phyloP scores from a whole-genome alignment of 2,113 vertebrate species.

The Sterna hirundo region DNA sequence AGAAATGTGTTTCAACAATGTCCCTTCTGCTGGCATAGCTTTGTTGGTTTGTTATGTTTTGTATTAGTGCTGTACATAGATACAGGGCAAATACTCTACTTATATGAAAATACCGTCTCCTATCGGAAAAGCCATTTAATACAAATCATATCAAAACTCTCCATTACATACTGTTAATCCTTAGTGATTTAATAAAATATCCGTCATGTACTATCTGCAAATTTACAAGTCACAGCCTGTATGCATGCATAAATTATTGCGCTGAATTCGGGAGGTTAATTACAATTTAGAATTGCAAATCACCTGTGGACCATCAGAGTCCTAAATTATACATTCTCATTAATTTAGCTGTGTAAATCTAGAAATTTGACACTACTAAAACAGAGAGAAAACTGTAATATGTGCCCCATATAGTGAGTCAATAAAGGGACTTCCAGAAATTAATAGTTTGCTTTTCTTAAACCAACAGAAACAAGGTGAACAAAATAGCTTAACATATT shows the following conservation, averaged over 20 bases:
- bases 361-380: background rate
- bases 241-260: background rate
- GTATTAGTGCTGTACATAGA: conserved; percentile 29
- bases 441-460: background rate
- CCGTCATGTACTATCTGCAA: background rate
- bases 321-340: background rate
- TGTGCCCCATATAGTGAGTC: background rate
- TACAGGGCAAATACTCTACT: conserved; percentile 4
- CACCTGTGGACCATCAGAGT: background rate
- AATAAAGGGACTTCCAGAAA: background rate
- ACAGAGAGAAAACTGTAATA: background rate
- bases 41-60: conserved; percentile 38
- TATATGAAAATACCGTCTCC: conserved; percentile 4
- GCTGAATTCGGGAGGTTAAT: background rate
- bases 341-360: background rate
- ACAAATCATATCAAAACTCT: background rate
- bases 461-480: background rate
- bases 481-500: background rate
- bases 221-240: background rate
- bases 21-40: conserved; percentile 10
- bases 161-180: background rate
- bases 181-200: background rate
- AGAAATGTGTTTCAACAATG: conserved; percentile 55
- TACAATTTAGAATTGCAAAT: background rate
- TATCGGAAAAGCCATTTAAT: background rate